Percentiles rank a stretch among this genome's conserved stretches.
These are phyloP conservation scores for Pseudorhiza aurosa DNA, from an alignment of 30 jellyfish, hydroid and myxozoan species.

Conservation along the genomic window DNA sequence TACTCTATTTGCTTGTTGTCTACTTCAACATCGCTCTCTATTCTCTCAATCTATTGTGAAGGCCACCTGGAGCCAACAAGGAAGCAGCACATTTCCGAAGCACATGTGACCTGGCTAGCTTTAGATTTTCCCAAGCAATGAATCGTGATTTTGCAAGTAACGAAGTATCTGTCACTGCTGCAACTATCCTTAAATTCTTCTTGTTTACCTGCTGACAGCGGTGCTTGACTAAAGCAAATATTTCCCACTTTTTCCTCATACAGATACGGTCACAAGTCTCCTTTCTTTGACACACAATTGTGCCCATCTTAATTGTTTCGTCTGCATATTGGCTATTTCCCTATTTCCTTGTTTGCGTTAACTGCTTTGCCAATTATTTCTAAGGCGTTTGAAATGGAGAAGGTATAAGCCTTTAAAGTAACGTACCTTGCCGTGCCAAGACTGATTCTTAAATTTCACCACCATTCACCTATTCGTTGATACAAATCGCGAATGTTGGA, in stretches of 20 bases:
- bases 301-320: neutral
- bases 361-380: neutral
- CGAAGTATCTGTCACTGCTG: constrained; percentile 1
- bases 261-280: neutral
- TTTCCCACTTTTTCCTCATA: constrained; percentile 12
- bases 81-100: neutral
- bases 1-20: no score
- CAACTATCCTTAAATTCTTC: neutral
- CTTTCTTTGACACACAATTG: neutral
- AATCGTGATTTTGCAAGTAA: neutral
- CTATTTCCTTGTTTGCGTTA: constrained; percentile 10
- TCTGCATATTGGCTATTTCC: neutral
- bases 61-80: neutral
- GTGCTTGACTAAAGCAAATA: constrained; percentile 14
- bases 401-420: no score
- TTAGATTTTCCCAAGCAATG: constrained; percentile 27
- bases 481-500: no score
- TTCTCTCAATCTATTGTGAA: no score
- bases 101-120: constrained; percentile 33
- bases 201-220: constrained; percentile 35
- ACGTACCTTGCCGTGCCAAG: no score
- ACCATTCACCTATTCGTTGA: no score
- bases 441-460: no score
- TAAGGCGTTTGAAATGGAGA: no score
- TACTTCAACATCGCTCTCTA: no score